Conservation (phyloP, 35 echinoderm and acorn worm species). For the Strongylocentrotus purpuratus region DNA sequence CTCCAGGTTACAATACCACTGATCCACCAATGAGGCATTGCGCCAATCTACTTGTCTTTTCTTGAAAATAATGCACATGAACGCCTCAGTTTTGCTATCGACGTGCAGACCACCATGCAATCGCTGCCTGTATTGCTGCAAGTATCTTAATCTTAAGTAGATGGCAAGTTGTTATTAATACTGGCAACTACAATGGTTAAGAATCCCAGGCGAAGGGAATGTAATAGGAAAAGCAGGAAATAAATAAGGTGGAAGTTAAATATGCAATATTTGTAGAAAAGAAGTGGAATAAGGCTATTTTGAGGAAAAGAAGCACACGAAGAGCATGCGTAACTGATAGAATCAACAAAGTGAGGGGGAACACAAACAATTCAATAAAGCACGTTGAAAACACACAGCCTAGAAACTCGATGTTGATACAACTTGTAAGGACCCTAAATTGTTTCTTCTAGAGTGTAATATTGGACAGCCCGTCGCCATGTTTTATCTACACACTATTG, state of each 20-base stretch:
- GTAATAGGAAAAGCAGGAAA: not conserved
- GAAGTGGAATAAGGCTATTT: not conserved
- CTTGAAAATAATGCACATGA: too few relatives aligned
- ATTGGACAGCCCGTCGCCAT: not conserved
- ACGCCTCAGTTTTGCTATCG: too few relatives aligned
- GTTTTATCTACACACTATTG: not conserved
- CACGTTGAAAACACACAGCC: not conserved
- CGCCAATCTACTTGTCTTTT: too few relatives aligned
- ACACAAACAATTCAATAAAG: not conserved
- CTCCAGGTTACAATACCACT: too few relatives aligned
- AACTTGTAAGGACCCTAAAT: not conserved
- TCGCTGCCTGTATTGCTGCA: too few relatives aligned
- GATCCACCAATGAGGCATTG: too few relatives aligned
- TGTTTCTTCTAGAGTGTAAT: not conserved
- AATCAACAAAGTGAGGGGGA: not conserved
- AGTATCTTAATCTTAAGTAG: not conserved
- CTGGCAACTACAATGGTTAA: not conserved
- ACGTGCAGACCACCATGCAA: too few relatives aligned
- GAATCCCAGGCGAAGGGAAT: not conserved
- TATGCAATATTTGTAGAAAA: not conserved
- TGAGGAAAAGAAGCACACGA: not conserved
- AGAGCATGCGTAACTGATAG: not conserved
- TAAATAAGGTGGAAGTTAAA: not conserved
- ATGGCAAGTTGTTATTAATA: not conserved
- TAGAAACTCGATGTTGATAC: not conserved